Evolutionary conservation across 2,113 vertebrate species (phyloP).

Genomic region (Danio rerio): GRCz12tu NC_133200.1:17958001-17958500

Average conservation of each 20-base stretch:
- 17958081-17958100: conserved; percentile 72
- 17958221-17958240: conserved; percentile 33
- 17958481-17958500: conserved; percentile 49
- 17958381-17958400: conserved; percentile 71
- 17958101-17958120: conserved; percentile 66
- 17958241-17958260: conserved; percentile 54
- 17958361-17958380: conserved; percentile 58
- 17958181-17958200: conserved; percentile 2
- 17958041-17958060: conserved; percentile 40
- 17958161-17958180: not conserved
- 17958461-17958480: conserved; percentile 70
- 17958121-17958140: conserved; percentile 50
- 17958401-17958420: conserved; percentile 78
- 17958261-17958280: conserved; percentile 43
- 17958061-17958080: conserved; percentile 72
- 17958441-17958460: conserved; percentile 64
- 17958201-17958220: conserved; percentile 51
- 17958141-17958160: conserved; percentile 21
- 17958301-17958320: conserved; percentile 55
- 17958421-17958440: conserved; percentile 74
- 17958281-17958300: conserved; percentile 52
- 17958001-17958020: conserved; percentile 47
- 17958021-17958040: conserved; percentile 53
- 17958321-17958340: conserved; percentile 16
- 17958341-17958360: conserved; percentile 53